A percentile compares a stretch with the other conserved stretches of the same genome.
phyloP scores from a whole-genome alignment of 35 echinoderm and acorn worm species.

The Nesometra sesokonis region DNA sequence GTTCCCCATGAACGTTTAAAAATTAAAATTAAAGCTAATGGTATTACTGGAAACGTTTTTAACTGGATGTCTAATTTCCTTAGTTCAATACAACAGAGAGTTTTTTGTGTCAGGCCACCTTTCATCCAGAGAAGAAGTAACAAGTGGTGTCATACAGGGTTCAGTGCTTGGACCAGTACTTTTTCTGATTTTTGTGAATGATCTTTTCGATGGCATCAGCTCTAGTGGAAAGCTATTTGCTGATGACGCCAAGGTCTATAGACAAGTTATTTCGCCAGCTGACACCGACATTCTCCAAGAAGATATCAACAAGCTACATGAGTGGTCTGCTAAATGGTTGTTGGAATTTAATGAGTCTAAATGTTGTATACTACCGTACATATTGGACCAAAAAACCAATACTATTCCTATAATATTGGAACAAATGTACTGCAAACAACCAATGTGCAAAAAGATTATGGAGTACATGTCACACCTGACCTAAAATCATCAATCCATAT shows the following conservation, averaged over 20 bases:
- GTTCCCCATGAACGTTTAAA: too few species aligned
- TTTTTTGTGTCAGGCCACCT: too few species aligned
- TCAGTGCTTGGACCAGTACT: conserved; percentile 3
- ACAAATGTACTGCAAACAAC: not conserved
- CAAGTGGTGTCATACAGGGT: conserved; percentile 2
- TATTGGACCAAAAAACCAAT: not conserved
- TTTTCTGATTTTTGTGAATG: too few species aligned
- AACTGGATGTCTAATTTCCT: not conserved
- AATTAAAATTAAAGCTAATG: too few species aligned
- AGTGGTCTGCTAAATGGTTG: too few species aligned
- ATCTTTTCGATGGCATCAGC: not conserved
- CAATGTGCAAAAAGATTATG: not conserved
- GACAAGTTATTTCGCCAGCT: not conserved
- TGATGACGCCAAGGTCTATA: not conserved
- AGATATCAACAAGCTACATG: too few species aligned
- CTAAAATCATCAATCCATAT: not conserved
- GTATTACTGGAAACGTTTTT: not conserved
- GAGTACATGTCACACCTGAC: too few species aligned
- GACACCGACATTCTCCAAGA: too few species aligned
- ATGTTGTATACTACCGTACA: not conserved
- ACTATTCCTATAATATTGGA: too few species aligned
- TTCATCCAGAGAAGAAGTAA: not conserved
- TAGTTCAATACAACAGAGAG: not conserved
- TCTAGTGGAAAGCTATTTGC: too few species aligned
- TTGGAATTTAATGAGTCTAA: too few species aligned